Percentiles rank a stretch among this genome's conserved stretches.
Evolutionary conservation across 2,888 invertebrate species (phyloP).

Genomic region (Acanthosoma haemorrhoidale): DNA sequence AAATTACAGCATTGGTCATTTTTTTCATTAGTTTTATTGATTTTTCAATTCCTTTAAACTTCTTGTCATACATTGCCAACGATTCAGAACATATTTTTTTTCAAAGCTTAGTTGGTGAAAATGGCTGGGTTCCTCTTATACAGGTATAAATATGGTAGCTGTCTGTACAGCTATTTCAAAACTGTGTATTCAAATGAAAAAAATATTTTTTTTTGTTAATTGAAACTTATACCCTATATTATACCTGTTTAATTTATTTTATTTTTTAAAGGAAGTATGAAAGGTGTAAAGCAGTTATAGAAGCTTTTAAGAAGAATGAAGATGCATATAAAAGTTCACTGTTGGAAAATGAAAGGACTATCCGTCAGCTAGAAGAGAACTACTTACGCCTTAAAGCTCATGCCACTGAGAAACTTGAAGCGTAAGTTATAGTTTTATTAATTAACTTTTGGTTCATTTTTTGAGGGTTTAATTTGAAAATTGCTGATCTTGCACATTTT

Average conservation of each 20-base stretch:
- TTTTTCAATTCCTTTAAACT: too few species aligned
- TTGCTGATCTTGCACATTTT: too few species aligned
- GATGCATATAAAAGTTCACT: slow-evolving; percentile 39
- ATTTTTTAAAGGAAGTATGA: slow-evolving; percentile 55
- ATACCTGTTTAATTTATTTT: background rate
- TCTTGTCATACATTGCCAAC: too few species aligned
- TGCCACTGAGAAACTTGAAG: slow-evolving; percentile 83
- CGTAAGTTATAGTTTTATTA: too few species aligned
- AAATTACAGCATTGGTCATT: too few species aligned
- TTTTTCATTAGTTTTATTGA: too few species aligned
- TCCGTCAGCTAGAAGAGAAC: slow-evolving; percentile 72
- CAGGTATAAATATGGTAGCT: too few species aligned
- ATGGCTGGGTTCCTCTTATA: too few species aligned
- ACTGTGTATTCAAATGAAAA: background rate
- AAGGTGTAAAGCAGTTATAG: slow-evolving; percentile 59
- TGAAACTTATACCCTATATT: background rate
- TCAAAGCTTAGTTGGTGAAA: too few species aligned
- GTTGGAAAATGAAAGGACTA: slow-evolving; percentile 58
- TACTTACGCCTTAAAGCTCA: slow-evolving; percentile 83
- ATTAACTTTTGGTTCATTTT: too few species aligned
- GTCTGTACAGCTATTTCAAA: background rate
- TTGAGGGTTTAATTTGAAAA: too few species aligned
- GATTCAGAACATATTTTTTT: too few species aligned
- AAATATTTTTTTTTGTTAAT: background rate
- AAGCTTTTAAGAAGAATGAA: slow-evolving; percentile 38